Evolutionary conservation across 2,888 invertebrate genomes (phyloP), one percentile per base, ranked within the genome.

Genomic region (Tetragonula carbonaria): DNA sequence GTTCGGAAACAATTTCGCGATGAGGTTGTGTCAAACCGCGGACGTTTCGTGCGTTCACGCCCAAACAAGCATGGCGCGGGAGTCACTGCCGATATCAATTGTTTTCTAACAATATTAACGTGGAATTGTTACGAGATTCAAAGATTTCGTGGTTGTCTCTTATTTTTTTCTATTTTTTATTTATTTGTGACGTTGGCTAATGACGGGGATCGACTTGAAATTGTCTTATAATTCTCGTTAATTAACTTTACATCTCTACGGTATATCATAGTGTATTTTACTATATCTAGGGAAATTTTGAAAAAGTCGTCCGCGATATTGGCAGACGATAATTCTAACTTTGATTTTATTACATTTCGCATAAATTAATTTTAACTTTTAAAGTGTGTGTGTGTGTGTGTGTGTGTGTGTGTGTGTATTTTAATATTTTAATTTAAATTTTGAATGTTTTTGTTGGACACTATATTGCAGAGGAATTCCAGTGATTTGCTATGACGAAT

Each of bases 41-140:
- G 62, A 50, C 66, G 21, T 23, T 77, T 78, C 80, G 72, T 68
- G 86, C 88, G 89, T 90, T 90, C 90, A 91, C 92, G 92, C 92
- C 92, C 92, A 92, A 91, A 92, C 91, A 90, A 92, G 91, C 91
- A 92, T 92, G 92, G 91, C 92, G 92, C 89, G 87, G 84, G 84
- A 76, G 74, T 53, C 78, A 72, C 13, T 68, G 66, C 70, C 57
- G n/a, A 13, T 71, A n/a, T 33, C 68, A 68, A 74, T 72, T 80
- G 71, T 81, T 80, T 74, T 55, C 78, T 63, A 50, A 23, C 66
- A 55, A 73, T 62, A 59, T 50, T 51, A 23, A 63, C 23, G 76
- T 57, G 50, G 71, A 55, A 70, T 33, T 16, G 5, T n/a, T 57
- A 0, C 4, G 13, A 45, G 14, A 18, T 23, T 57, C 2, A n/a